Percentiles rank a stretch among this genome's conserved stretches.
These are phyloP conservation scores for Hymenopus coronatus DNA, from an alignment of 2,888 invertebrate genomes.

Conservation along the genomic window DNA sequence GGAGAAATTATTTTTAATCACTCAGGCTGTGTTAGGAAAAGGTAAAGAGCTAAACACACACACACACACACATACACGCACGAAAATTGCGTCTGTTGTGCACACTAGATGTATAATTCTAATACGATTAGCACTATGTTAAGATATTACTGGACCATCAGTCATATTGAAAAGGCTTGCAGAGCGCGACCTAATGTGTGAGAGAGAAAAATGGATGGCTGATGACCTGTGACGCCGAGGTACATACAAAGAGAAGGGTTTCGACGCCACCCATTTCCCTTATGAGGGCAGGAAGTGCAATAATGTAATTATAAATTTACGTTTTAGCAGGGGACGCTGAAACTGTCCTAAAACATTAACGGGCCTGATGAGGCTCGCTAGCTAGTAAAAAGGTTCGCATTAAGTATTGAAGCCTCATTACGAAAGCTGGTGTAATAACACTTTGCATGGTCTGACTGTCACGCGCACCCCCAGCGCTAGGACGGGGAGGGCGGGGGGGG, in stretches of 20 bases:
- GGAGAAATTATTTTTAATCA: no score
- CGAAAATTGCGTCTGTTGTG: no score
- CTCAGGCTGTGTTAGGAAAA: no score
- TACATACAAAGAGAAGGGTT: background rate
- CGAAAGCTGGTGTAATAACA: constrained; percentile 4
- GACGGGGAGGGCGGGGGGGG: constrained; percentile 11
- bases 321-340: background rate
- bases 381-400: constrained; percentile 8
- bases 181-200: background rate
- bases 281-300: background rate
- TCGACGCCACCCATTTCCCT: background rate
- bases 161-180: no score
- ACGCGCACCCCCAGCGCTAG: background rate
- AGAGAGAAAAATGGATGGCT: background rate
- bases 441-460: constrained; percentile 5
- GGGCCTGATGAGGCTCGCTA: background rate
- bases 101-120: no score
- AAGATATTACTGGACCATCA: no score
- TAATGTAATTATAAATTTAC: constrained; percentile 4
- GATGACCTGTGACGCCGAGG: background rate
- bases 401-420: constrained; percentile 28
- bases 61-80: no score
- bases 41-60: no score
- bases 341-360: background rate
- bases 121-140: no score